A percentile compares a stretch with the other conserved stretches of the same genome.
Conservation (phyloP, 2,888 invertebrate species). For the Nematopogon swammerdamellus region DNA sequence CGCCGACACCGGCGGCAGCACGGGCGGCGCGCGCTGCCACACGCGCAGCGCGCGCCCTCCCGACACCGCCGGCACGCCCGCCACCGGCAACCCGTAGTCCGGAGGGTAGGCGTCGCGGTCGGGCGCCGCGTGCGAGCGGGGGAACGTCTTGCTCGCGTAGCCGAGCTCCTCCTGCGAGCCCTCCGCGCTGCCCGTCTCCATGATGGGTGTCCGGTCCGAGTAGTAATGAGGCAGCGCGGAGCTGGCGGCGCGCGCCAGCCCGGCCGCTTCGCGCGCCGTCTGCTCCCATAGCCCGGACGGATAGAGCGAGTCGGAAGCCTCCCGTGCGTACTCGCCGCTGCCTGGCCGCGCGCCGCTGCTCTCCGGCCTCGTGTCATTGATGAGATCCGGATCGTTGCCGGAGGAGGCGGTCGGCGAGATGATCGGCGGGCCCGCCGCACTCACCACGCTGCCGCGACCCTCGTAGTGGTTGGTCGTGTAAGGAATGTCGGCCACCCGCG, state of each 20-base stretch:
- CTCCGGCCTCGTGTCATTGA: conserved; percentile 74
- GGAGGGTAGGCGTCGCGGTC: conserved; percentile 62
- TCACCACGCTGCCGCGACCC: conserved; percentile 62
- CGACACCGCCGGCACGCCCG: conserved; percentile 35
- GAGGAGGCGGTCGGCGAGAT: conserved; percentile 73
- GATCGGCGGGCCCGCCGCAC: conserved; percentile 62
- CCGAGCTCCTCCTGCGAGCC: conserved; percentile 60
- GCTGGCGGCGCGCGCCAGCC: conserved; percentile 57
- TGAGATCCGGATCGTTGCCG: conserved; percentile 80
- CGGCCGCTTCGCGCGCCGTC: conserved; percentile 45
- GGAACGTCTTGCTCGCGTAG: conserved; percentile 60
- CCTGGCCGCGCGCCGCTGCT: conserved; percentile 56
- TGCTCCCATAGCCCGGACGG: conserved; percentile 79
- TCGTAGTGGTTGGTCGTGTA: conserved; percentile 69
- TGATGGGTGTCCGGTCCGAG: conserved; percentile 74
- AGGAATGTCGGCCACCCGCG: conserved; percentile 63
- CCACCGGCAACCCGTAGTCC: conserved; percentile 75
- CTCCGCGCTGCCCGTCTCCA: conserved; percentile 58
- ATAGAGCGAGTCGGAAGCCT: conserved; percentile 71
- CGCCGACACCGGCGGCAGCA: conserved; percentile 80
- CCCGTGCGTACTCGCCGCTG: conserved; percentile 76
- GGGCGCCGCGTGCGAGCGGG: conserved; percentile 43
- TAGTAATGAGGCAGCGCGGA: conserved; percentile 59
- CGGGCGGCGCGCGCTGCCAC: conserved; percentile 85
- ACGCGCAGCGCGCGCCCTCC: conserved; percentile 76